Conservation (phyloP, 2,113 vertebrate genomes). For the Brienomyrus brachyistius region DNA sequence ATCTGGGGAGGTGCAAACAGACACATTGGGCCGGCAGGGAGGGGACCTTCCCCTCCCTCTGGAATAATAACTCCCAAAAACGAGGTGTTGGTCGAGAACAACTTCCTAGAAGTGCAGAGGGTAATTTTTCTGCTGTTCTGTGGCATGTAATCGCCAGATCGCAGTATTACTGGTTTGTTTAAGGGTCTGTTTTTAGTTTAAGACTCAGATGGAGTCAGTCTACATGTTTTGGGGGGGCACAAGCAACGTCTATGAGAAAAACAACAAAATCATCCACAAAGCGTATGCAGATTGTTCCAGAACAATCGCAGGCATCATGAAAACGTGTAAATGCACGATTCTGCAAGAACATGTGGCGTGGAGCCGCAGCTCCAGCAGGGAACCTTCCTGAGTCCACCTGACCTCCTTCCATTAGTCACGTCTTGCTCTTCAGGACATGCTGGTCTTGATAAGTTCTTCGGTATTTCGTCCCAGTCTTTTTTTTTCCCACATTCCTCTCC, state of each 20-base stretch:
- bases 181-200: background rate
- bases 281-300: background rate
- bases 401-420: background rate
- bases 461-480: background rate
- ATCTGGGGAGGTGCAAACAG: slow-evolving; percentile 35
- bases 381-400: background rate
- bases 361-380: background rate
- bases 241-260: background rate
- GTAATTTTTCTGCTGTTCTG: background rate
- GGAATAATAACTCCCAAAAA: slow-evolving; percentile 19
- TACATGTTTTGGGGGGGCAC: background rate
- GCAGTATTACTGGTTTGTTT: background rate
- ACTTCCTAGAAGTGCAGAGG: background rate
- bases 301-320: background rate
- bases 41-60: background rate
- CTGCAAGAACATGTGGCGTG: background rate
- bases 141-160: background rate
- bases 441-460: background rate
- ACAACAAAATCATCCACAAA: background rate
- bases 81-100: slow-evolving; percentile 19
- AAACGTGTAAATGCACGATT: background rate
- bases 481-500: background rate
- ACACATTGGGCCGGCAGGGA: slow-evolving; percentile 3
- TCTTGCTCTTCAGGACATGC: background rate
- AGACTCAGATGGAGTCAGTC: background rate